Percentiles rank a stretch among this genome's conserved stretches.
Conservation (phyloP, 1,140 invertebrate genomes). For the Physella acuta region DNA sequence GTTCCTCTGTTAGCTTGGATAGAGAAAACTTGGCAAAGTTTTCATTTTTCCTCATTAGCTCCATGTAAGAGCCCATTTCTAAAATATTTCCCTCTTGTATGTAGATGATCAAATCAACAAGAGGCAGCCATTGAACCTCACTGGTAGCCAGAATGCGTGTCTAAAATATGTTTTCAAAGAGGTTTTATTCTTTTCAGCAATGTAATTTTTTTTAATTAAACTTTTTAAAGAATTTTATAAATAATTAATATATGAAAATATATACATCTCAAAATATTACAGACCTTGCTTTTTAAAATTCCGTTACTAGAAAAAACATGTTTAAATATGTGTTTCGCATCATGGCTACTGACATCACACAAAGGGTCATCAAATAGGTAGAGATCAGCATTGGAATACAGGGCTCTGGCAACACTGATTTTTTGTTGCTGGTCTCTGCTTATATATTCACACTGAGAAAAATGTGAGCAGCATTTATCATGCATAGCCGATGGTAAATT, state of each 20-base stretch:
- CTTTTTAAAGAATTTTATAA: too few relatives aligned
- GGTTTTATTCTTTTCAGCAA: too few relatives aligned
- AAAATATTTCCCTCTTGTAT: conserved; percentile 44
- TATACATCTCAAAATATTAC: conserved; percentile 55
- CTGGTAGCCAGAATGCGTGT: conserved; percentile 45
- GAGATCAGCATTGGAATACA: conserved; percentile 66
- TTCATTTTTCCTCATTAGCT: conserved; percentile 39
- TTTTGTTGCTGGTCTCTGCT: conserved; percentile 95
- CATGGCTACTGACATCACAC: conserved; percentile 61
- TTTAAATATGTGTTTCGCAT: conserved; percentile 52
- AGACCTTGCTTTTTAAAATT: conserved; percentile 63
- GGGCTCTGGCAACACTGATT: conserved; percentile 74
- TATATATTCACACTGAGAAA: conserved; percentile 78
- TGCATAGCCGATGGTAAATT: too few relatives aligned
- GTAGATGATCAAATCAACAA: conserved; percentile 49
- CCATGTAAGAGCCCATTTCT: conserved; percentile 50
- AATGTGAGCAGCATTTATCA: too few relatives aligned
- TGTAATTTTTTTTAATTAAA: too few relatives aligned
- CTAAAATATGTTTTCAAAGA: too few relatives aligned
- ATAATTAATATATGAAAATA: too few relatives aligned
- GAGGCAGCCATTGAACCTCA: conserved; percentile 40
- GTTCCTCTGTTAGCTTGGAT: background rate
- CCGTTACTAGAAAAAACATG: conserved; percentile 57
- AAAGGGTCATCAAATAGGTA: conserved; percentile 70
- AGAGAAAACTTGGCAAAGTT: conserved; percentile 44